These are phyloP conservation scores for Apeira syringaria DNA, from an alignment of 2,888 invertebrate genomes.

Conservation along the genomic window DNA sequence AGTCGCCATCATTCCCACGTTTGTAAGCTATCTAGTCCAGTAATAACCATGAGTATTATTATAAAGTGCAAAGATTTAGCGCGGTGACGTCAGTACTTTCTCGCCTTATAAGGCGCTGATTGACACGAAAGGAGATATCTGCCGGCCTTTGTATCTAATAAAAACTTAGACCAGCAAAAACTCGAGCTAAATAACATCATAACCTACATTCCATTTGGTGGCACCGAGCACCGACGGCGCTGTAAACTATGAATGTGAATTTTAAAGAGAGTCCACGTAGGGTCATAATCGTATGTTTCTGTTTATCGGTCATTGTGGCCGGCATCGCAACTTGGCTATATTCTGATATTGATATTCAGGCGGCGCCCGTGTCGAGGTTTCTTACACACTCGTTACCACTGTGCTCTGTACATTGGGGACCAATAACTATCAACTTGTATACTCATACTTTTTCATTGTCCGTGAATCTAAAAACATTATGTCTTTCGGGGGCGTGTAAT, in stretches of 20 bases:
- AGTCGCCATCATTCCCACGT: constrained; percentile 33
- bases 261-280: constrained; percentile 71
- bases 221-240: constrained; percentile 55
- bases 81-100: constrained; percentile 77
- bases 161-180: constrained; percentile 74
- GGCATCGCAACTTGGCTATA: constrained; percentile 63
- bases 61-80: constrained; percentile 62
- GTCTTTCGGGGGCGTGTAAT: too few species aligned
- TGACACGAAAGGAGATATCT: constrained; percentile 78
- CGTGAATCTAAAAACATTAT: constrained; percentile 14
- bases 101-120: constrained; percentile 76
- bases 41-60: constrained; percentile 51
- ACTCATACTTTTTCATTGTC: constrained; percentile 22
- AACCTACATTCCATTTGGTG: constrained; percentile 78
- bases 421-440: constrained; percentile 53
- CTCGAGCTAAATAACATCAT: constrained; percentile 77
- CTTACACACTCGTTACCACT: constrained; percentile 60
- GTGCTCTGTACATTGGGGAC: constrained; percentile 57
- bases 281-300: constrained; percentile 76
- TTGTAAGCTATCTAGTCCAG: constrained; percentile 36
- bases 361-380: constrained; percentile 63
- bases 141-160: constrained; percentile 57
- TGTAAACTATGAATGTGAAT: constrained; percentile 70
- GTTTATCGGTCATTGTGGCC: constrained; percentile 77
- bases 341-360: constrained; percentile 79